phyloP scores from a whole-genome alignment of 2,797 vertebrate genomes.

The Euphonia xanthogaster region DNA sequence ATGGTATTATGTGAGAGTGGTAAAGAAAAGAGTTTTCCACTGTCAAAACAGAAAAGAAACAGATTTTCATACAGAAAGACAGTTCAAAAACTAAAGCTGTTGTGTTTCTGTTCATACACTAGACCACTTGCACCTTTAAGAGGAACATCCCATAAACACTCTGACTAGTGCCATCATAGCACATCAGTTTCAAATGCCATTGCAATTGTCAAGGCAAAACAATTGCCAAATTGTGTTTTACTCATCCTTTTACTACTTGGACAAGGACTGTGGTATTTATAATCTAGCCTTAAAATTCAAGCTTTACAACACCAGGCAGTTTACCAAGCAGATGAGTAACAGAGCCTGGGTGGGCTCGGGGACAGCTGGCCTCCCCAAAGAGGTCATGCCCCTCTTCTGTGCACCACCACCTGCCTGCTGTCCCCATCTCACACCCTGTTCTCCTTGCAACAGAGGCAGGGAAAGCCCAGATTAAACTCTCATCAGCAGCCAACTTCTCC shows the following conservation, averaged over 20 bases:
- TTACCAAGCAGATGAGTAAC: neutral
- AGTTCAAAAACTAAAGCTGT: neutral
- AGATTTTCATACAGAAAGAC: neutral
- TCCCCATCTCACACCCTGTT: neutral
- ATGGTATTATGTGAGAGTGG: neutral
- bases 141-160: neutral
- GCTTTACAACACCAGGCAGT: neutral
- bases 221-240: neutral
- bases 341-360: fast-evolving
- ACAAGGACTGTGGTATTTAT: conserved; percentile 2
- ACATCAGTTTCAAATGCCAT: neutral
- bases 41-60: conserved; percentile 15
- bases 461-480: neutral
- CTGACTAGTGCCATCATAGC: neutral
- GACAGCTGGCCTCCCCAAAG: neutral
- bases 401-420: neutral
- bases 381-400: fast-evolving
- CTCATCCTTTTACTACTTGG: neutral
- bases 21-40: neutral
- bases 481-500: neutral
- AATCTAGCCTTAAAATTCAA: neutral
- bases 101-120: neutral
- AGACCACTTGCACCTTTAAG: neutral
- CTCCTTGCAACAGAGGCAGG: neutral
- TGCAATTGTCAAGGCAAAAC: neutral